These are phyloP conservation scores for Megathymus violae DNA, from an alignment of 1,140 invertebrate species.

Conservation along the genomic window DNA sequence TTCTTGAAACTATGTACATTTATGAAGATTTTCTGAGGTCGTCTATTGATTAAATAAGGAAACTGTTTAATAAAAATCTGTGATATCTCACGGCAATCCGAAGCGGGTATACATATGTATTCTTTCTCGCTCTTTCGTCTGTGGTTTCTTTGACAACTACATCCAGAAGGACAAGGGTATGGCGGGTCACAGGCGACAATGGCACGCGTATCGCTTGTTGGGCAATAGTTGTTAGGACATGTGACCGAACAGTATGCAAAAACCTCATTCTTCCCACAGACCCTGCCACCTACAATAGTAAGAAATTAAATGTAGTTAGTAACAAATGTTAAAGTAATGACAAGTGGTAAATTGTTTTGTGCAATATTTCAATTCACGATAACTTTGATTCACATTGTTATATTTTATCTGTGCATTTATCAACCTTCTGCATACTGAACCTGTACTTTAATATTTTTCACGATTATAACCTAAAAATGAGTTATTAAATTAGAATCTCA, in stretches of 20 bases:
- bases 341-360: too few relatives aligned
- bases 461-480: too few relatives aligned
- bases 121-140: slow-evolving; percentile 41
- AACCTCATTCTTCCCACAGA: slow-evolving; percentile 46
- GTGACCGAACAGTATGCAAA: slow-evolving; percentile 46
- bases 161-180: slow-evolving; percentile 50
- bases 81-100: slow-evolving; percentile 58
- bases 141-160: slow-evolving; percentile 47
- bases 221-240: slow-evolving; percentile 56
- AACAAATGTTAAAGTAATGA: too few relatives aligned
- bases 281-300: slow-evolving; percentile 45
- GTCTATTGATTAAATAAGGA: neutral
- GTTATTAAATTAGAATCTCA: too few relatives aligned
- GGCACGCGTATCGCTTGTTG: slow-evolving; percentile 43
- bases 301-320: too few relatives aligned
- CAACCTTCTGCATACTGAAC: too few relatives aligned
- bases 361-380: too few relatives aligned
- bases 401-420: too few relatives aligned
- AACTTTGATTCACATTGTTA: too few relatives aligned
- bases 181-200: slow-evolving; percentile 44
- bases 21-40: too few relatives aligned
- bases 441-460: too few relatives aligned
- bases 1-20: too few relatives aligned
- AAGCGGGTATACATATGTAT: slow-evolving; percentile 49
- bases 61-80: neutral